These are phyloP conservation scores for Spatulosminthurus flaviceps DNA, from an alignment of 2,888 invertebrate species.

Conservation along the genomic window DNA sequence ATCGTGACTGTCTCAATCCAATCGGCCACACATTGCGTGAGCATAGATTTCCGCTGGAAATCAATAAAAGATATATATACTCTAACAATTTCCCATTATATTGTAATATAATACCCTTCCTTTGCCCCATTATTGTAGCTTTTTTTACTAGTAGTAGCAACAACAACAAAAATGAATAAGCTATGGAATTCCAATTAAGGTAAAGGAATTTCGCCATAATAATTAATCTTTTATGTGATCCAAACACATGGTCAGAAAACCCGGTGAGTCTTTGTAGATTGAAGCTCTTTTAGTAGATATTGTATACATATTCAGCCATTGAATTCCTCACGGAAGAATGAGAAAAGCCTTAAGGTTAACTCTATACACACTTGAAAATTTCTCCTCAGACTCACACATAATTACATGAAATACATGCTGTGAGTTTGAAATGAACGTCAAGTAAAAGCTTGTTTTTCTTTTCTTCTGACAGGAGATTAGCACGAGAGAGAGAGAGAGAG, in stretches of 20 bases:
- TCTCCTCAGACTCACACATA: too few species aligned
- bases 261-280: too few species aligned
- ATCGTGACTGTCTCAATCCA: slow-evolving; percentile 3
- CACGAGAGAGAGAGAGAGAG: not conserved
- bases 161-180: not conserved
- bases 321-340: too few species aligned
- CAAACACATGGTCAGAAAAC: not conserved
- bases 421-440: too few species aligned
- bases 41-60: slow-evolving; percentile 14
- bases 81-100: not conserved
- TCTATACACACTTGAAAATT: too few species aligned
- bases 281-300: too few species aligned
- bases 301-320: too few species aligned
- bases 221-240: not conserved
- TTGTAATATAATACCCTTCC: slow-evolving; percentile 2
- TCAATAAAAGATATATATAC: not conserved
- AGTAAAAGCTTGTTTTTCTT: too few species aligned
- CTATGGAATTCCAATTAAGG: slow-evolving; percentile 2
- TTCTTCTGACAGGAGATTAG: too few species aligned
- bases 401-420: too few species aligned
- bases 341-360: too few species aligned
- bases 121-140: not conserved
- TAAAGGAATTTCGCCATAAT: slow-evolving; percentile 14
- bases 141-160: too few species aligned
- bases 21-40: slow-evolving; percentile 18